A percentile compares a stretch with the other conserved stretches of the same genome.
These are phyloP conservation scores for Rhinopomastus cyanomelas DNA, from an alignment of 2,113 vertebrate genomes.

Conservation along the genomic window DNA sequence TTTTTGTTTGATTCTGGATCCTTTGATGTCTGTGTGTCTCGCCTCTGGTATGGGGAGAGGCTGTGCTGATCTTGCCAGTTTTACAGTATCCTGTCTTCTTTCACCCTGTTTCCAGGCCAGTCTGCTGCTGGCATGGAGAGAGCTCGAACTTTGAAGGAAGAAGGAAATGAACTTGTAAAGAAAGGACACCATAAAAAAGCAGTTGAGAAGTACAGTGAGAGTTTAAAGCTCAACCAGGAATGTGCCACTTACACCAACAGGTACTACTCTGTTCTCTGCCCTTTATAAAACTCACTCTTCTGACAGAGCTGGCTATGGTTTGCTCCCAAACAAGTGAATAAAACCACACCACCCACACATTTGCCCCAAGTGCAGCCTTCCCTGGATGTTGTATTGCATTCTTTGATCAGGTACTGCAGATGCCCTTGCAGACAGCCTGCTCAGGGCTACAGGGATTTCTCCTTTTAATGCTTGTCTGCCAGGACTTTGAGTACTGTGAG, in stretches of 20 bases:
- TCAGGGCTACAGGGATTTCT: background rate
- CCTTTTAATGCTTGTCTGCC: background rate
- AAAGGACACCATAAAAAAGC: conserved; percentile 88
- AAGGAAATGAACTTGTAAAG: conserved; percentile 92
- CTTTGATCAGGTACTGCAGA: background rate
- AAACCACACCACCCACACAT: background rate
- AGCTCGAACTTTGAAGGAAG: conserved; percentile 84
- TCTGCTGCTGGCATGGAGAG: conserved; percentile 70
- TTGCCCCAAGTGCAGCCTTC: background rate
- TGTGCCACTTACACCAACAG: conserved; percentile 90
- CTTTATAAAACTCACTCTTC: background rate
- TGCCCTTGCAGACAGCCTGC: background rate
- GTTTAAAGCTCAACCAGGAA: conserved; percentile 81
- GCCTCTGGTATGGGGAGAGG: background rate
- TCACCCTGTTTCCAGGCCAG: conserved; percentile 45
- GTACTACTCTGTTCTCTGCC: conserved; percentile 63
- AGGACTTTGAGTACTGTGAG: background rate
- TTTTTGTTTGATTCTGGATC: background rate
- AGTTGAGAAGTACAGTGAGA: conserved; percentile 90
- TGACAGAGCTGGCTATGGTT: background rate
- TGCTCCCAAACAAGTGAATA: background rate
- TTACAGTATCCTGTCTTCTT: background rate
- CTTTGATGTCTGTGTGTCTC: background rate
- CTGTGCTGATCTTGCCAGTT: background rate
- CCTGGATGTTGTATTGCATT: background rate